Conservation (phyloP, 2,888 invertebrate genomes). For the Uropetala carovei region DNA sequence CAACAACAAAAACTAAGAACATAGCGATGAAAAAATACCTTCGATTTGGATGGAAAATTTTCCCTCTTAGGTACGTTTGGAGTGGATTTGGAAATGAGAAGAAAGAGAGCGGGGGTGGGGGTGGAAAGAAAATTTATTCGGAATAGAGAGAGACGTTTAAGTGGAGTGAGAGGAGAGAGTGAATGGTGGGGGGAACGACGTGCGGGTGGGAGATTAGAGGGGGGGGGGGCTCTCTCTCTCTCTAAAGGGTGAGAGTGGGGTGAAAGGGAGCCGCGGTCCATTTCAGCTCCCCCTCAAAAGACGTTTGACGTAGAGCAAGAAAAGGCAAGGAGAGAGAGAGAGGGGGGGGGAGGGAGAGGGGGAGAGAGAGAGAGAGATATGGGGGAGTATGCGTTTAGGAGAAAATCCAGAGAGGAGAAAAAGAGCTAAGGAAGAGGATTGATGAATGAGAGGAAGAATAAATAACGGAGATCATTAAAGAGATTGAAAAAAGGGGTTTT, state of each 20-base stretch:
- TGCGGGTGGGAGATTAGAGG: not conserved
- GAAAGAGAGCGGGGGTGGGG: not conserved
- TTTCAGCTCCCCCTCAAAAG: conserved; percentile 11
- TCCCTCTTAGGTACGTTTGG: no score
- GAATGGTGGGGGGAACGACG: not conserved
- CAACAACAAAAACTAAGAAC: no score
- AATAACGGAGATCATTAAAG: conserved; percentile 61
- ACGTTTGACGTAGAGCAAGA: conserved; percentile 12
- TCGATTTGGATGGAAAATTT: no score
- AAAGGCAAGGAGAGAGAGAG: not conserved
- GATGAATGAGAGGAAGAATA: conserved; percentile 37
- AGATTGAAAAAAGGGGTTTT: conserved; percentile 49
- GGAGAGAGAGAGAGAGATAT: not conserved
- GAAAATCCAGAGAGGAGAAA: not conserved
- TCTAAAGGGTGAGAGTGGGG: not conserved
- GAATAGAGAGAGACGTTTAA: not conserved
- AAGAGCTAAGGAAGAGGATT: no score
- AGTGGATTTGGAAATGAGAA: not conserved
- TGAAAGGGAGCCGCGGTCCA: conserved; percentile 1
- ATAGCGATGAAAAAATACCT: no score
- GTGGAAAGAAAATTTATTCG: not conserved
- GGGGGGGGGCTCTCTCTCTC: no score
- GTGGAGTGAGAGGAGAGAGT: not conserved
- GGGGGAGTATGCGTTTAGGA: not conserved
- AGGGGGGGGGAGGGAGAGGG: not conserved